Evolutionary conservation across 2,888 invertebrate species (phyloP), one percentile per base, ranked within the genome.

Genomic region (Platycheirus rosarum): DNA sequence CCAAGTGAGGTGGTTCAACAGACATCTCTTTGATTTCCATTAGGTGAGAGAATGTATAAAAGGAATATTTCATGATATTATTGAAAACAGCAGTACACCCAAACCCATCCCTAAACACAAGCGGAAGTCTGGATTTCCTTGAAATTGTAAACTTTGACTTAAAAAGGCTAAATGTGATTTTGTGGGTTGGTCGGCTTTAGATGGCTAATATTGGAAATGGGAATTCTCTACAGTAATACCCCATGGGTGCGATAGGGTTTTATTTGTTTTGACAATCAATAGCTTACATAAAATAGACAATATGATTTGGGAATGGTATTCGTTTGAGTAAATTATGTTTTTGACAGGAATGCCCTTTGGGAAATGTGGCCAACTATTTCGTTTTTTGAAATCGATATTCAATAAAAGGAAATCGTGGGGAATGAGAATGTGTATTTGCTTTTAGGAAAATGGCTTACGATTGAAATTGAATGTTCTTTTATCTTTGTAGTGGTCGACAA

Each of bases 281-380:
- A 55, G 20, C 14, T n/a, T 9, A 20, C n/a, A 48, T 55, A 55
- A 23, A 55, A 55, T 55, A 37, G 55, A 55, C 55, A 55, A 55
- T 55, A 53, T 55, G 55, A 55, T n/a, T n/a, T n/a, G n/a, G n/a
- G n/a, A n/a, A 13, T 8, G 13, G 53, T 20, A 14, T 5, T 9
- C 35, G 55, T 37, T 55, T 55, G 55, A 55, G 55, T 55, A 55
- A 55, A 55, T 37, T 55, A 55, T 55, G 55, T 55, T 55, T 55
- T 37, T 37, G 55, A 37, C 37, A 55, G 20, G 37, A 55, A 55
- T 55, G n/a, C 4, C 55, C 35, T 23, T 20, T 37, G 55, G 55
- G 55, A 37, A 55, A 37, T 55, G 55, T 23, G 20, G 13, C 4
- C 20, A 55, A 55, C 55, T 55, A 55, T 55, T 55, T 55, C 9